These are phyloP conservation scores for Apodemia zela DNA, from an alignment of 2,888 invertebrate species.

Conservation along the genomic window DNA sequence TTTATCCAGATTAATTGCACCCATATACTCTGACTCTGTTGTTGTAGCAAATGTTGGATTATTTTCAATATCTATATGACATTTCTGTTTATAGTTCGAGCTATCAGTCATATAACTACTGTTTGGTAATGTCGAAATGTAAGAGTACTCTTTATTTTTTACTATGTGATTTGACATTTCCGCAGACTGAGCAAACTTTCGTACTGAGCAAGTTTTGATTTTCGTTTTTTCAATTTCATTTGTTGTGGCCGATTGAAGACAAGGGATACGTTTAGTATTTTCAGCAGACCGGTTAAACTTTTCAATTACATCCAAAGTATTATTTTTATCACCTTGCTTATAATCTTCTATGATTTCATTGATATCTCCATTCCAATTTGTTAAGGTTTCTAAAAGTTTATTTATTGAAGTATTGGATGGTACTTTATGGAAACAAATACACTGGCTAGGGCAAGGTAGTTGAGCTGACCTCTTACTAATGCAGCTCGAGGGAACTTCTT, in stretches of 20 bases:
- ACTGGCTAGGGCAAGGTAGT: conserved; percentile 42
- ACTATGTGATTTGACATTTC: neutral
- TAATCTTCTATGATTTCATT: conserved; percentile 18
- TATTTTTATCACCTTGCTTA: neutral
- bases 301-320: conserved; percentile 10
- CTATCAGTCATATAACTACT: neutral
- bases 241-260: neutral
- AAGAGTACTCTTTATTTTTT: neutral
- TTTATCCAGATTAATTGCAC: conserved; percentile 56
- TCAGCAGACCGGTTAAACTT: neutral
- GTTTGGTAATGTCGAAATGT: neutral
- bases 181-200: neutral
- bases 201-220: neutral
- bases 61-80: conserved; percentile 23
- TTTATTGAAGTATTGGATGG: conserved; percentile 65
- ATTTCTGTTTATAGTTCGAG: neutral
- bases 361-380: conserved; percentile 30
- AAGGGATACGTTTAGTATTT: neutral
- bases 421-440: conserved; percentile 57
- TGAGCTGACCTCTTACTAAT: conserved; percentile 25
- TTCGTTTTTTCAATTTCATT: neutral
- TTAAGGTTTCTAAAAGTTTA: conserved; percentile 50
- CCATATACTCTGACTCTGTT: conserved; percentile 59
- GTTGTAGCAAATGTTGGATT: conserved; percentile 30
- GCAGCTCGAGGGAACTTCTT: conserved; percentile 29